Conservation (phyloP, 1,140 invertebrate species). For the Arctopsyche grandis region DNA sequence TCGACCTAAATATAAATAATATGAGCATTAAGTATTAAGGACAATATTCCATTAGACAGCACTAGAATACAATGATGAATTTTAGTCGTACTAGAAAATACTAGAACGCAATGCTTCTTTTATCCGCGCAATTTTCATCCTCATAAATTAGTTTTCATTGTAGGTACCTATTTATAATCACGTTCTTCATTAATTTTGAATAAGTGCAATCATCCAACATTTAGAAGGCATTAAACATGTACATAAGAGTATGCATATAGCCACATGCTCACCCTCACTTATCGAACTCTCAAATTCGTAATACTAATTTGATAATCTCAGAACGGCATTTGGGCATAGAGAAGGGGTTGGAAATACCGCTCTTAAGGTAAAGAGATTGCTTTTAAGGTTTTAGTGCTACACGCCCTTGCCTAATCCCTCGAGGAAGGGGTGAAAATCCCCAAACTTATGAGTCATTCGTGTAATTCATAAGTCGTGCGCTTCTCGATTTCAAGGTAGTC, state of each 20-base stretch:
- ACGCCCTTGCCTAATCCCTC: conserved; percentile 5
- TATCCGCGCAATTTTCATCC: no score
- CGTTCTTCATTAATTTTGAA: no score
- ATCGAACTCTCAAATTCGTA: conserved; percentile 17
- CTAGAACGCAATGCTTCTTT: no score
- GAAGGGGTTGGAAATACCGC: neutral
- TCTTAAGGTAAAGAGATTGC: conserved; percentile 12
- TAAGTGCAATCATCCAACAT: neutral
- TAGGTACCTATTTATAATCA: no score
- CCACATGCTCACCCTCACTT: neutral
- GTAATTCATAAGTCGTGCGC: neutral
- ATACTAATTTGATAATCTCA: conserved; percentile 27
- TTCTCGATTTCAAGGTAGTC: no score
- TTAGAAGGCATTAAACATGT: neutral
- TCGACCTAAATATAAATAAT: no score
- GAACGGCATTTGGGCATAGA: neutral
- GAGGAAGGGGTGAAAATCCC: conserved; percentile 24
- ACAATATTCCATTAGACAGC: no score
- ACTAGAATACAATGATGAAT: no score
- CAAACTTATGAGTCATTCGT: conserved; percentile 14
- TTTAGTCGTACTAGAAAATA: no score
- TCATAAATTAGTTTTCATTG: no score
- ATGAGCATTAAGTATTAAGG: no score
- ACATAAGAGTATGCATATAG: neutral
- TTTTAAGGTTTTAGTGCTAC: conserved; percentile 21